Conservation (phyloP, 2,888 invertebrate species). For the Drosophila kuntzei region DNA sequence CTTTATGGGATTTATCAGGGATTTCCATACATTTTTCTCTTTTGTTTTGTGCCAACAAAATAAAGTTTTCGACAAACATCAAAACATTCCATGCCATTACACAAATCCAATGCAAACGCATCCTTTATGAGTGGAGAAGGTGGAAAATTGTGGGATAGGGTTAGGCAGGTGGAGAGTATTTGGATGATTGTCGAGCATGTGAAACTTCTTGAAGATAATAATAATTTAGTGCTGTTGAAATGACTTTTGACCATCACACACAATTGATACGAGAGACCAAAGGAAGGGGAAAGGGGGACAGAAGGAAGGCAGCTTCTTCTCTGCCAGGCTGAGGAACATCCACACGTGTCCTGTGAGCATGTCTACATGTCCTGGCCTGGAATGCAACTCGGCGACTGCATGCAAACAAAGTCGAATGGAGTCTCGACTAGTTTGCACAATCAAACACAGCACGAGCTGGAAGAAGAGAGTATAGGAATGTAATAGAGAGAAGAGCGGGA, state of each 20-base stretch:
- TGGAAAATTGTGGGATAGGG: background rate
- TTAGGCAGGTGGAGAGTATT: constrained; percentile 38
- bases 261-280: constrained; percentile 82
- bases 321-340: constrained; percentile 10
- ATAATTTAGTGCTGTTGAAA: constrained; percentile 86
- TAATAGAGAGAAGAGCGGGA: background rate
- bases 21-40: background rate
- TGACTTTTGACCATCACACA: constrained; percentile 86
- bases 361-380: constrained; percentile 44
- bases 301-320: background rate
- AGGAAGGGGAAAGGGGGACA: constrained; percentile 1
- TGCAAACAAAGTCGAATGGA: constrained; percentile 60
- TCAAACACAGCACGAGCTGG: constrained; percentile 28
- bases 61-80: constrained; percentile 62
- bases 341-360: constrained; percentile 49
- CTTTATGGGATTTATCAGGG: constrained; percentile 3
- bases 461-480: background rate
- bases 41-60: constrained; percentile 8
- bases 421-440: constrained; percentile 59
- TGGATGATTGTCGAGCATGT: constrained; percentile 82
- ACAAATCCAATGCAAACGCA: constrained; percentile 67
- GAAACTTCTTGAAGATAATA: constrained; percentile 86
- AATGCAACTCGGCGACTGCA: constrained; percentile 63
- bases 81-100: constrained; percentile 78
- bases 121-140: constrained; percentile 60